A percentile compares a stretch with the other conserved stretches of the same genome.
Conservation (phyloP, 2,888 invertebrate genomes). For the Chirona hameri region DNA sequence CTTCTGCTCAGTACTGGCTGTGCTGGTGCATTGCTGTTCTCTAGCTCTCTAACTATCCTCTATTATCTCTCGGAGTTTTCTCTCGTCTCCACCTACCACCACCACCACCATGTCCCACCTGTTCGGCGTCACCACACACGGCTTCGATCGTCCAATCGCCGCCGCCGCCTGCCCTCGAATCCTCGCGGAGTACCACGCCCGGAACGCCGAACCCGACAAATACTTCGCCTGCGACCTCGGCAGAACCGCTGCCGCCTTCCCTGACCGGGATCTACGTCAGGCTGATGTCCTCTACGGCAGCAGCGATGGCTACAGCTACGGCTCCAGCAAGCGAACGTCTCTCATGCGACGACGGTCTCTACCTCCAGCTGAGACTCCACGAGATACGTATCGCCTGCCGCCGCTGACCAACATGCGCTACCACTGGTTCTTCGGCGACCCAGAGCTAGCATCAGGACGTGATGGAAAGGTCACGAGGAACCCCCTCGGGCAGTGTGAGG, state of each 20-base stretch:
- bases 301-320: constrained; percentile 2
- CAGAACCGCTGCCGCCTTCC: background rate
- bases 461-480: background rate
- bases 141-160: background rate
- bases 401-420: background rate
- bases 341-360: background rate
- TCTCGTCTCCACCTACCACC: no score
- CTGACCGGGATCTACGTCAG: background rate
- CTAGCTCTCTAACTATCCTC: no score
- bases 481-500: background rate
- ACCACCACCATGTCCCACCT: background rate
- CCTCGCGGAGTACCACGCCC: background rate
- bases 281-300: background rate
- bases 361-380: background rate
- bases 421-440: background rate
- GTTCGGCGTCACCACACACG: background rate
- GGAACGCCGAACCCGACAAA: background rate
- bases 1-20: no score
- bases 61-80: no score
- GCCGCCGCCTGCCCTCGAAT: background rate
- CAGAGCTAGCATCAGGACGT: background rate
- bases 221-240: background rate
- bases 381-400: background rate
- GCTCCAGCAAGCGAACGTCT: background rate
- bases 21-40: no score